Conservation (phyloP, 2,113 vertebrate species). For the Triplophysa rosa region DNA sequence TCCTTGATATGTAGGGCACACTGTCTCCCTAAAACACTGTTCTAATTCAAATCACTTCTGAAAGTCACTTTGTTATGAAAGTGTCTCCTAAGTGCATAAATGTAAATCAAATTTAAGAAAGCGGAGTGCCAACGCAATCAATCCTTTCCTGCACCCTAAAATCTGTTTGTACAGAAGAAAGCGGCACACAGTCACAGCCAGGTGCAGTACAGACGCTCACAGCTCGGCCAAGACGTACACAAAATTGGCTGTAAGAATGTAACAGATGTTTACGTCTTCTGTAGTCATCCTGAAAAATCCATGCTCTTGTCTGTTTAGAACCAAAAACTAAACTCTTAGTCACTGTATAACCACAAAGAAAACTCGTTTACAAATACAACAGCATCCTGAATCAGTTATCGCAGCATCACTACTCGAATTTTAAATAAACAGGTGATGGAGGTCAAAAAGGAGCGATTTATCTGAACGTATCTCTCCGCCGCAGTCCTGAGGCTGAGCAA, state of each 20-base stretch:
- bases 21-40: not conserved
- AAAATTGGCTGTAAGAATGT: not conserved
- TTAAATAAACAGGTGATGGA: not conserved
- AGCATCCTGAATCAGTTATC: no score
- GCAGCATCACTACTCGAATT: not conserved
- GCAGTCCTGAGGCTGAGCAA: not conserved
- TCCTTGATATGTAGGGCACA: not conserved
- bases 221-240: slow-evolving; percentile 21
- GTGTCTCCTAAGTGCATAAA: not conserved
- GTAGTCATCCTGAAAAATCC: slow-evolving; percentile 8
- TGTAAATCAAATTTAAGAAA: slow-evolving; percentile 1
- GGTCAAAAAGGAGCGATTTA: not conserved
- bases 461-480: not conserved
- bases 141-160: not conserved
- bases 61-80: not conserved
- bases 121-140: slow-evolving; percentile 9
- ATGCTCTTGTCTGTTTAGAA: not conserved
- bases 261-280: slow-evolving; percentile 15
- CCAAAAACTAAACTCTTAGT: not conserved
- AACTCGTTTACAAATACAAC: not conserved
- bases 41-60: not conserved
- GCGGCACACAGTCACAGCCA: not conserved
- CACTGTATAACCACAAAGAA: not conserved
- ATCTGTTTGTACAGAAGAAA: not conserved
- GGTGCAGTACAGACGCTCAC: not conserved